Base-by-base conservation (phyloP, 1,140 invertebrate species). In the Lutraria rhynchaena region DNA sequence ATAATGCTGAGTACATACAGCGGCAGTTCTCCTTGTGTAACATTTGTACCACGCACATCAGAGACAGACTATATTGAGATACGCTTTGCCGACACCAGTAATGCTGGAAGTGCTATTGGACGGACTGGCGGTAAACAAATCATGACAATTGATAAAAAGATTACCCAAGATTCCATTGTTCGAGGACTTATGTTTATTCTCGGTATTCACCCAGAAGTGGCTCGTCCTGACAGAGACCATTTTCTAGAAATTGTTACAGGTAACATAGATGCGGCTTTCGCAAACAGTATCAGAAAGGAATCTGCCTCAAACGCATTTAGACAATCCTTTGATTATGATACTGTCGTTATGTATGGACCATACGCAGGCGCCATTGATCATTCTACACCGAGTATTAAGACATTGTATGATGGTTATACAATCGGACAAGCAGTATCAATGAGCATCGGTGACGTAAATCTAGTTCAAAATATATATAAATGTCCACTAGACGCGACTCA, bases 1-100 rank as follows among this genome's bases (percentile, higher is more conserved):
- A 31, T 71, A 11, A 57, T 71, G 69, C 33, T 71, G n/a, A 71
- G 69, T 31, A 71, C 69, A 19, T 71, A 33, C n/a, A 71, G 69
- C 24, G 57, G 57, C 51, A 29, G 35, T 2, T 17, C 31, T n/a
- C 69, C 46, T 7, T 71, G 69, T 53, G 41, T 71, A 7, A n/a
- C 46, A 15, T 71, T 71, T 37, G 69, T 71, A 9, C 69, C 69
- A 22, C 31, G 49, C 17, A 71, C 69, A 0, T 53, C 69, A 11
- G 69, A 71, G 49, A 33, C 31, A 3, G 69, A 71, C 27, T 71
- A 55, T 55, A 37, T 71, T 37, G 46, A 71, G 22, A 35, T 71
- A 19, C 49, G 57, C 17, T 71, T 71, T 55, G 46, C 69, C 29
- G 63, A 24, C 1, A 7, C 29, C 3, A 51, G 49, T 2, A 27